Evolutionary conservation across 1,140 invertebrate genomes (phyloP).

Genomic region (Heliconius himera): DNA sequence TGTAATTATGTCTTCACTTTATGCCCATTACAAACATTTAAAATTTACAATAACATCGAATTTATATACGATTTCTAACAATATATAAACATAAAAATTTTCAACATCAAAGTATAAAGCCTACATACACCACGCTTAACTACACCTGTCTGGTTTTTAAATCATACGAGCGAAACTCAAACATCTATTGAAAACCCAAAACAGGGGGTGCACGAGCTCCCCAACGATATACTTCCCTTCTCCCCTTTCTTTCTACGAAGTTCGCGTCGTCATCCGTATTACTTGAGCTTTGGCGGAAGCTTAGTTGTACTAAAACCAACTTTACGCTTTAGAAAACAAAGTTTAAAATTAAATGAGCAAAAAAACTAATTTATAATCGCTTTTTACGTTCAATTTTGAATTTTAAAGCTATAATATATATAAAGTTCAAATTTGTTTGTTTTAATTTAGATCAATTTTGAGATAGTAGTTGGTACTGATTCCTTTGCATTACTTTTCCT

Average conservation of each 20-base stretch:
- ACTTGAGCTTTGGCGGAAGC: slow-evolving; percentile 77
- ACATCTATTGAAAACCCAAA: slow-evolving; percentile 81
- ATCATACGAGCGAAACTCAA: slow-evolving; percentile 71
- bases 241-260: slow-evolving; percentile 79
- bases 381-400: slow-evolving; percentile 47
- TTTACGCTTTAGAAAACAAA: slow-evolving; percentile 24
- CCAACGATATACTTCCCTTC: slow-evolving; percentile 71
- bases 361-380: slow-evolving; percentile 74
- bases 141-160: slow-evolving; percentile 71
- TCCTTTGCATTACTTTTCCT: slow-evolving; percentile 80
- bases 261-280: slow-evolving; percentile 80
- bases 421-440: slow-evolving; percentile 39
- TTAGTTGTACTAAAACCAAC: slow-evolving; percentile 43
- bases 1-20: no score
- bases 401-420: slow-evolving; percentile 26
- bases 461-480: slow-evolving; percentile 79
- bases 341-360: slow-evolving; percentile 38
- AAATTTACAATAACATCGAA: background rate
- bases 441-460: slow-evolving; percentile 69
- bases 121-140: slow-evolving; percentile 42
- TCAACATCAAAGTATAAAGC: background rate
- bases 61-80: background rate
- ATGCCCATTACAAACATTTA: no score
- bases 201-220: slow-evolving; percentile 63
- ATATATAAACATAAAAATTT: background rate